Conservation (phyloP, 2,888 invertebrate species). For the Pyrgus malvae region DNA sequence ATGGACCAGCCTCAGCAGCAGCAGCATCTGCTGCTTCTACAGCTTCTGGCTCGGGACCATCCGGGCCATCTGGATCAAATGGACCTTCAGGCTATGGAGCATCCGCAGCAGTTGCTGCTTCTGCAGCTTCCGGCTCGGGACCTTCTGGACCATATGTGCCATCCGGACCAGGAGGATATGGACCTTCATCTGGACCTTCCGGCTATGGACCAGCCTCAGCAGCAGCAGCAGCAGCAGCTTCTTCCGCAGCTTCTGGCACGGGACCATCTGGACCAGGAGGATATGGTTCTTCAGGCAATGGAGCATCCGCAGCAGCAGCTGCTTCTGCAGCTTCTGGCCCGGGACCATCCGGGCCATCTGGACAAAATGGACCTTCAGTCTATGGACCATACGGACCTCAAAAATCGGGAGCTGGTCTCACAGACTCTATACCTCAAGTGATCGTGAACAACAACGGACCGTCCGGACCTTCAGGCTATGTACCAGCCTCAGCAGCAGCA, state of each 20-base stretch:
- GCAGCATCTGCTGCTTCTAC: too few relatives aligned
- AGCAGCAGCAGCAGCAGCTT: neutral
- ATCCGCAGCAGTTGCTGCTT: constrained; percentile 5
- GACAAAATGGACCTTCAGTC: neutral
- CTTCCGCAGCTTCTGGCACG: too few relatives aligned
- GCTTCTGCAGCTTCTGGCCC: too few relatives aligned
- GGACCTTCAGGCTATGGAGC: too few relatives aligned
- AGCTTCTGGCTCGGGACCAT: too few relatives aligned
- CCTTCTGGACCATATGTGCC: neutral
- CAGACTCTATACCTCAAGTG: neutral
- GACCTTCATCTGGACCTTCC: too few relatives aligned
- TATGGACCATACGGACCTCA: neutral
- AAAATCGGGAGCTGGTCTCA: neutral
- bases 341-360: neutral
- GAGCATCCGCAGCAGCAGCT: too few relatives aligned
- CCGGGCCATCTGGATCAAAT: too few relatives aligned
- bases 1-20: too few relatives aligned
- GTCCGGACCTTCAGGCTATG: neutral
- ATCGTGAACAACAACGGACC: neutral
- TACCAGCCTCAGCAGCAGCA: constrained; percentile 19
- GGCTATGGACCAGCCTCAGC: neutral
- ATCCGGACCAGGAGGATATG: neutral
- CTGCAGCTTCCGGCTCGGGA: too few relatives aligned
- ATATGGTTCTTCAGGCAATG: too few relatives aligned
- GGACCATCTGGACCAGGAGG: constrained; percentile 12